Conservation (phyloP, 2,888 invertebrate genomes). For the Dascillus cervinus region DNA sequence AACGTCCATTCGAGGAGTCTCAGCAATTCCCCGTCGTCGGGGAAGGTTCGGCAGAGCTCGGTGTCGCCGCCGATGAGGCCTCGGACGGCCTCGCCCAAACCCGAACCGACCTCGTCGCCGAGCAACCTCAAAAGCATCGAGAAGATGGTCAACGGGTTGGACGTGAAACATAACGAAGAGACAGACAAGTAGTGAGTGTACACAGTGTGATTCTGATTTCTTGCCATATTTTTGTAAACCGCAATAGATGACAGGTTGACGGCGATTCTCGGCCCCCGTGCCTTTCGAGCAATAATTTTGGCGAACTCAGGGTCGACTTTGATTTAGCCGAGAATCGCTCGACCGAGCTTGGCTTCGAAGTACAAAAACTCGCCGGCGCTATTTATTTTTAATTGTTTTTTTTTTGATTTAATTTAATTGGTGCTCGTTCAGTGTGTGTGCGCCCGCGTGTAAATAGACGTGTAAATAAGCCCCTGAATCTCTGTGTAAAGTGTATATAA, state of each 20-base stretch:
- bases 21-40: constrained; percentile 53
- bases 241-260: constrained; percentile 4
- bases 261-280: too few species aligned
- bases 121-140: constrained; percentile 93
- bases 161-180: constrained; percentile 61
- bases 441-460: too few species aligned
- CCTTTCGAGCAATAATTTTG: too few species aligned
- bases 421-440: too few species aligned
- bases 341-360: too few species aligned
- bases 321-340: too few species aligned
- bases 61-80: constrained; percentile 51
- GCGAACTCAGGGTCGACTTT: too few species aligned
- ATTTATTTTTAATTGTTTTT: too few species aligned
- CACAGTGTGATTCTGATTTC: constrained; percentile 5
- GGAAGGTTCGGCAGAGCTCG: constrained; percentile 40
- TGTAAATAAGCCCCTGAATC: too few species aligned
- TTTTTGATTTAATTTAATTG: too few species aligned
- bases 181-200: constrained; percentile 34
- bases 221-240: constrained; percentile 9
- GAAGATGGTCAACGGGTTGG: constrained; percentile 94
- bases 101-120: constrained; percentile 51
- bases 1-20: constrained; percentile 59
- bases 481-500: constrained; percentile 20
- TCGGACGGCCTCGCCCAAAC: constrained; percentile 49
- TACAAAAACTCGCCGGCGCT: too few species aligned